phyloP scores from a whole-genome alignment of 2,888 invertebrate species.

The Coenonympha arcania region DNA sequence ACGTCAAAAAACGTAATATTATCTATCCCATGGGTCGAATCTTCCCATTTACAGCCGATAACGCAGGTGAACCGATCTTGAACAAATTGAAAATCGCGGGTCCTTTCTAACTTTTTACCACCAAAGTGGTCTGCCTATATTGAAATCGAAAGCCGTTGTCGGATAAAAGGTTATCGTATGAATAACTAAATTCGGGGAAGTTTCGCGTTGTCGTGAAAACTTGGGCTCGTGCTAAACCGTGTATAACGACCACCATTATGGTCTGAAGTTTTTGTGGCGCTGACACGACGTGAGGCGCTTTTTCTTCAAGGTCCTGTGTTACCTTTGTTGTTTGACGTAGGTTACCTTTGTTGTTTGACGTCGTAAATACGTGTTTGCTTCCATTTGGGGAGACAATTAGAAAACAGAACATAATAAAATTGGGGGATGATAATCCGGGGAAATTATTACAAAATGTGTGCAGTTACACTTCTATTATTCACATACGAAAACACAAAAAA shows the following conservation, averaged over 20 bases:
- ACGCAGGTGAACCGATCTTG: not conserved
- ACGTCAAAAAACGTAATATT: no score
- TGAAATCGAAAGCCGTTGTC: conserved; percentile 58
- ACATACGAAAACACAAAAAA: no score
- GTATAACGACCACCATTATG: not conserved
- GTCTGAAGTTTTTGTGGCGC: not conserved
- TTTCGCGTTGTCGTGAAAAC: conserved; percentile 34
- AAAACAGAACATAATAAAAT: no score
- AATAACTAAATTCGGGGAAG: conserved; percentile 56
- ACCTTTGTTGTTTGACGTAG: no score
- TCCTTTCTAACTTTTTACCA: conserved; percentile 44
- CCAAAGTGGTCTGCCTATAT: conserved; percentile 45
- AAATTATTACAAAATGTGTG: no score
- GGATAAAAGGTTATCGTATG: conserved; percentile 46
- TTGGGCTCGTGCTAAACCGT: not conserved
- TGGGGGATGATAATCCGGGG: no score
- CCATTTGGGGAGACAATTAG: no score
- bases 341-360: no score
- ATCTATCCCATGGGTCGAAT: no score
- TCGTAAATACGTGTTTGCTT: no score
- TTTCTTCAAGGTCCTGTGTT: not conserved
- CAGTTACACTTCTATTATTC: no score
- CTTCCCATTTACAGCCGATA: no score
- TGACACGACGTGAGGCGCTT: not conserved
- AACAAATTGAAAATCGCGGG: conserved; percentile 39